phyloP scores from a whole-genome alignment of 2,797 vertebrate genomes.

The Zalophus californianus region DNA sequence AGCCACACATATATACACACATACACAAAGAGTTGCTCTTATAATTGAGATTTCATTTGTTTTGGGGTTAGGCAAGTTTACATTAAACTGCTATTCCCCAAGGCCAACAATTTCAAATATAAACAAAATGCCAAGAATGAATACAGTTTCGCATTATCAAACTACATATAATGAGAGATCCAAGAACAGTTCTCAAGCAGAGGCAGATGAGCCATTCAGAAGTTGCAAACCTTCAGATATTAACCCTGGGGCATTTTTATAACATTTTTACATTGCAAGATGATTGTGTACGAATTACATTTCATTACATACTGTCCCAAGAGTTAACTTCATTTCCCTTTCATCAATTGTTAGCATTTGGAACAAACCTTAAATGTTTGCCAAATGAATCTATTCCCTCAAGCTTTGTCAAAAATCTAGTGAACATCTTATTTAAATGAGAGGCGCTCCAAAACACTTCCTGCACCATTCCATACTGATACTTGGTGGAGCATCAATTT shows the following conservation, averaged over 20 bases:
- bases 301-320: constrained; percentile 38
- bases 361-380: constrained; percentile 42
- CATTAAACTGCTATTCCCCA: constrained; percentile 19
- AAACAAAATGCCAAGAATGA: constrained; percentile 14
- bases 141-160: constrained; percentile 18
- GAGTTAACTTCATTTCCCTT: constrained; percentile 67
- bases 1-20: constrained; percentile 66
- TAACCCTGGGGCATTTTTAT: constrained; percentile 63
- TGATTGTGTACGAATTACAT: constrained; percentile 63
- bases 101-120: constrained; percentile 50
- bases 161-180: constrained; percentile 38
- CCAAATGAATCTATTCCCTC: constrained; percentile 1
- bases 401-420: background rate
- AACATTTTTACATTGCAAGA: constrained; percentile 54
- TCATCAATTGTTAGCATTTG: constrained; percentile 53
- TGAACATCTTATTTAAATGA: constrained; percentile 89
- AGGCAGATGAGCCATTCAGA: constrained; percentile 61
- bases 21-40: constrained; percentile 70
- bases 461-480: constrained; percentile 93
- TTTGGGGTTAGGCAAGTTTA: constrained; percentile 69
- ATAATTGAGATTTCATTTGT: constrained; percentile 59
- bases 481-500: constrained; percentile 93
- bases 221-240: constrained; percentile 14
- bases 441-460: constrained; percentile 93
- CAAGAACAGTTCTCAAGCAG: constrained; percentile 45